Conservation (phyloP, 2,888 invertebrate species). For the Ochropleura leucogaster region DNA sequence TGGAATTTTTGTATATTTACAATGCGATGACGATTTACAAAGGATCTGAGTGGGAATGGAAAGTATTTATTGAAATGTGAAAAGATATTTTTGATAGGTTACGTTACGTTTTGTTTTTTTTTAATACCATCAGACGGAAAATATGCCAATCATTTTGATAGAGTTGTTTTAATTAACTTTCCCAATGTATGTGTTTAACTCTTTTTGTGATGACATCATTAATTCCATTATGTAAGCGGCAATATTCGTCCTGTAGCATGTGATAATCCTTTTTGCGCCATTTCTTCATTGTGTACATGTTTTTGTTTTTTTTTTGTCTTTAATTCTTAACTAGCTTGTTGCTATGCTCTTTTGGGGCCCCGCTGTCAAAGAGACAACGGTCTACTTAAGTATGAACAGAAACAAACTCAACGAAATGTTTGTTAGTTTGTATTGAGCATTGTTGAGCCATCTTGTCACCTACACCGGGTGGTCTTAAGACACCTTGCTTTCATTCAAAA, state of each 20-base stretch:
- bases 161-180: constrained; percentile 8
- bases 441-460: constrained; percentile 39
- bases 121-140: constrained; percentile 6
- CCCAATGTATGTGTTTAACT: constrained; percentile 2
- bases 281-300: not conserved
- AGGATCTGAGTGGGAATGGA: constrained; percentile 8
- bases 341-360: not conserved
- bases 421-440: constrained; percentile 42
- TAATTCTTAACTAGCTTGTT: not conserved
- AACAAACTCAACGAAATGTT: constrained; percentile 28
- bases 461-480: constrained; percentile 43
- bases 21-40: constrained; percentile 20
- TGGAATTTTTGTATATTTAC: constrained; percentile 12
- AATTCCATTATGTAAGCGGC: not conserved
- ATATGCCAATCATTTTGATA: not conserved
- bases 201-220: not conserved
- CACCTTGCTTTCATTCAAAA: constrained; percentile 34
- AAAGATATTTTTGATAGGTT: constrained; percentile 14
- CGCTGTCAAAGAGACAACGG: constrained; percentile 11
- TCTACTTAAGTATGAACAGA: constrained; percentile 18
- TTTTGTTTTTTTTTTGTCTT: not conserved
- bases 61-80: constrained; percentile 46
- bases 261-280: not conserved
- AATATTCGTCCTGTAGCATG: not conserved
- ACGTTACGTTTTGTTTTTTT: constrained; percentile 20